Evolutionary conservation across 2,113 vertebrate species (phyloP).

Genomic region (Okapia johnstoni): DNA sequence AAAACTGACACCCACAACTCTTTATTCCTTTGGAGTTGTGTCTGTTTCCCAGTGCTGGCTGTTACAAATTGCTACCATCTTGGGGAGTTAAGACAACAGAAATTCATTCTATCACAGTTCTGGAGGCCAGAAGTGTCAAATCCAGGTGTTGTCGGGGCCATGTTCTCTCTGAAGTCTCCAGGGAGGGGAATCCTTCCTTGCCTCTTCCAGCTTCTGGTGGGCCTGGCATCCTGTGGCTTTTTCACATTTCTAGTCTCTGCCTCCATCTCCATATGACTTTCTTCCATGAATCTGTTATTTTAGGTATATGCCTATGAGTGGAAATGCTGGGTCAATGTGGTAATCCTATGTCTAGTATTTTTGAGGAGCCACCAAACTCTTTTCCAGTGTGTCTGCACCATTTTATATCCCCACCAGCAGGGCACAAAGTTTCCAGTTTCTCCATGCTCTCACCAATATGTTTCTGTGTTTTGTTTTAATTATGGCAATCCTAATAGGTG

Average conservation of each 20-base stretch:
- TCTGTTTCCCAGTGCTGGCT: not conserved
- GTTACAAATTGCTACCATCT: not conserved
- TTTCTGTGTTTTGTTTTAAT: not conserved
- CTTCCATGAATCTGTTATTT: not conserved
- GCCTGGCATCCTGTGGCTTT: not conserved
- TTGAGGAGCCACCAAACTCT: not conserved
- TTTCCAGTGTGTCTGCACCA: not conserved
- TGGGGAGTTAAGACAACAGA: not conserved
- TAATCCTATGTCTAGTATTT: not conserved
- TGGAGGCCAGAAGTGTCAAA: not conserved
- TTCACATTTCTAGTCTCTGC: not conserved
- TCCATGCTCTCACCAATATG: not conserved
- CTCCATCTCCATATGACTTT: not conserved
- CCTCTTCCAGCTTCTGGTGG: not conserved
- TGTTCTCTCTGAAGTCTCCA: not conserved
- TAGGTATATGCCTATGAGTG: not conserved
- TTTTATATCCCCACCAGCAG: not conserved
- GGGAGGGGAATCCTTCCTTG: not conserved
- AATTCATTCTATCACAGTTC: not conserved
- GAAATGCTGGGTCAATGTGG: not conserved
- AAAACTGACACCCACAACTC: not conserved
- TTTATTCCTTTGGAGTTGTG: not conserved
- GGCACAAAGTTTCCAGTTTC: not conserved
- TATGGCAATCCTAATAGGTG: not conserved
- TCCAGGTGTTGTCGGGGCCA: not conserved